Conservation (phyloP, 2,113 vertebrate species). For the Montifringilla adamsi region DNA sequence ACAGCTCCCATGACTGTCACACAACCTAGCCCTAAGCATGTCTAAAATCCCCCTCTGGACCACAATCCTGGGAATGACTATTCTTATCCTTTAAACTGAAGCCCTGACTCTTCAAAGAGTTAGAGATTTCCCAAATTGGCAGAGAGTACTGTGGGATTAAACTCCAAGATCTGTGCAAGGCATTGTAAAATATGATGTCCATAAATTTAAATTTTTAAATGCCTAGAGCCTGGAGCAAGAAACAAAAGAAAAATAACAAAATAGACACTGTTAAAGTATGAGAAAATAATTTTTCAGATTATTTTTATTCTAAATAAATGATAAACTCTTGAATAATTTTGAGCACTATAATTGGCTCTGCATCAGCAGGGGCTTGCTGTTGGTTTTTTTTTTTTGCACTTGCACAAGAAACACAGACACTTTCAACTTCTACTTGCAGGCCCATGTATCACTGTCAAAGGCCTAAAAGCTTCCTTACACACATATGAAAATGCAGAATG, state of each 20-base stretch:
- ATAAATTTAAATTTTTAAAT: background rate
- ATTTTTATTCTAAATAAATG: background rate
- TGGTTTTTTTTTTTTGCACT: background rate
- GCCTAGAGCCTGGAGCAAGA: background rate
- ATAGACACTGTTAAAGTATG: background rate
- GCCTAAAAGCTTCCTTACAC: background rate
- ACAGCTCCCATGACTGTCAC: background rate
- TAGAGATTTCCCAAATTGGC: background rate
- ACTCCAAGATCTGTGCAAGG: background rate
- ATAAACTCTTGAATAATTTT: background rate
- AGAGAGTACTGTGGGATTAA: background rate
- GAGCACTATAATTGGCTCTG: background rate
- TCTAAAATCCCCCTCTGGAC: background rate
- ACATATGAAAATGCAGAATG: background rate
- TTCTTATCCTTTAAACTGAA: background rate
- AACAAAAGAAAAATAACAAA: background rate
- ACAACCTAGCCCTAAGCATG: background rate
- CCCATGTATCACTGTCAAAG: fast-evolving
- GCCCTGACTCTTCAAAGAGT: background rate
- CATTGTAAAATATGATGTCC: background rate
- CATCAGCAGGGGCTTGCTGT: background rate
- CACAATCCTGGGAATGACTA: background rate
- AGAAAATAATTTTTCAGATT: background rate
- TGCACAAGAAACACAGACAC: background rate
- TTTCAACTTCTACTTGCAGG: background rate